These are phyloP conservation scores for Lapara coniferarum DNA, from an alignment of 2,888 invertebrate species.

Conservation along the genomic window DNA sequence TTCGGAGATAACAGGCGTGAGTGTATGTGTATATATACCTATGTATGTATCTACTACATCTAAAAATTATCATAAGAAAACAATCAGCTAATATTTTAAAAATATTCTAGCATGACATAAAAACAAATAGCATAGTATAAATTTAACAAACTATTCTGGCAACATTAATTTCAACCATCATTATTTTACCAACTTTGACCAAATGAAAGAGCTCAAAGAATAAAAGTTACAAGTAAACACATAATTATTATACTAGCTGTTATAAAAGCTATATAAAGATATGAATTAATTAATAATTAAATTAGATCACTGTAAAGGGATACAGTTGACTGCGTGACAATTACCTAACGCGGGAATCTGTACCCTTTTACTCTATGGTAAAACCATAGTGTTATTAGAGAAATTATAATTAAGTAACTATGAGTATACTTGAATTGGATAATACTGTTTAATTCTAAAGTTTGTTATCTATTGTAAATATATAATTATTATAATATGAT, in stretches of 20 bases:
- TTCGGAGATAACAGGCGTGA: too few relatives aligned
- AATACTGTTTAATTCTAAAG: slow-evolving; percentile 44
- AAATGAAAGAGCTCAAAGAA: not conserved
- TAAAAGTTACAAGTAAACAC: not conserved
- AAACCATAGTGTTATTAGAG: slow-evolving; percentile 46
- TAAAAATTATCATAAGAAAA: too few relatives aligned
- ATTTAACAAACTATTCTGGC: too few relatives aligned
- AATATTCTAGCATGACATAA: too few relatives aligned
- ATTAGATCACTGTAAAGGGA: slow-evolving; percentile 8
- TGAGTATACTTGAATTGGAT: slow-evolving; percentile 46
- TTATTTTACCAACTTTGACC: too few relatives aligned
- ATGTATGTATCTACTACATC: too few relatives aligned
- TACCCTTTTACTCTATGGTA: slow-evolving; percentile 40
- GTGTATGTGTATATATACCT: too few relatives aligned
- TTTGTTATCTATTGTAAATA: slow-evolving; percentile 74
- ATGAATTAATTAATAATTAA: slow-evolving; percentile 8
- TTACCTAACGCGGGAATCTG: too few relatives aligned
- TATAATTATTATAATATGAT: slow-evolving; percentile 39
- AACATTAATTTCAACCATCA: not conserved
- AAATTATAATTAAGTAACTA: slow-evolving; percentile 31
- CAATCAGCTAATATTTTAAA: too few relatives aligned
- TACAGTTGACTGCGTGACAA: not conserved
- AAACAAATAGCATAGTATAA: too few relatives aligned
- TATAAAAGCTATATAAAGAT: not conserved
- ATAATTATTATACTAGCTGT: slow-evolving; percentile 1